Evolutionary conservation across 2,888 invertebrate species (phyloP).

Genomic region (Callyntrura sp.): DNA sequence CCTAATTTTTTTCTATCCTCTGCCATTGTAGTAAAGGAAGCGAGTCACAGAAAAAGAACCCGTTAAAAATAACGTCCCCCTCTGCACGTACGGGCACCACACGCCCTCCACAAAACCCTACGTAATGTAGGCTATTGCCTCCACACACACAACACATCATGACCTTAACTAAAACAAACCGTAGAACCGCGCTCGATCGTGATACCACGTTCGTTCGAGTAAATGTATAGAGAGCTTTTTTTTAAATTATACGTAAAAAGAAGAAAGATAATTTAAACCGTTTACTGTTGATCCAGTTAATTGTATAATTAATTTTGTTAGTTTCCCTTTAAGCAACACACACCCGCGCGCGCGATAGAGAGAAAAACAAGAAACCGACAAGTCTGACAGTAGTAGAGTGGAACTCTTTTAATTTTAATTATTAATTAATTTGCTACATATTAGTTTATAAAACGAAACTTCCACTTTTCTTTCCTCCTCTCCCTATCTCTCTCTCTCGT

Average conservation of each 20-base stretch:
- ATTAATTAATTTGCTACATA: slow-evolving; percentile 7
- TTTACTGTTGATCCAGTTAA: slow-evolving; percentile 44
- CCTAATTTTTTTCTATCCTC: too few species aligned
- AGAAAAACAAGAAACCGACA: slow-evolving; percentile 6
- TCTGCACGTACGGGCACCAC: too few species aligned
- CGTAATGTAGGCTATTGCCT: too few species aligned
- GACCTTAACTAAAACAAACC: slow-evolving; percentile 7
- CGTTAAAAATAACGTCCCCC: not conserved
- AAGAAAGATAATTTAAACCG: too few species aligned
- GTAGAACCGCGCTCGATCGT: too few species aligned
- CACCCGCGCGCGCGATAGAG: too few species aligned
- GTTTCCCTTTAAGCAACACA: too few species aligned
- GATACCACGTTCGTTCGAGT: too few species aligned
- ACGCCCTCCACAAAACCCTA: too few species aligned
- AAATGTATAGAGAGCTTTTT: not conserved
- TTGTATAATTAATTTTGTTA: not conserved
- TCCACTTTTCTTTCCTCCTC: too few species aligned
- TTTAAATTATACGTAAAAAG: not conserved
- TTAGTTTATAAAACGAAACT: not conserved
- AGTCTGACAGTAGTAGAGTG: slow-evolving; percentile 35
- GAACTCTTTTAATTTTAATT: slow-evolving; percentile 18
- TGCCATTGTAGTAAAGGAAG: not conserved
- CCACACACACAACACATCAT: slow-evolving; percentile 8
- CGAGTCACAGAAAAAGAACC: not conserved
- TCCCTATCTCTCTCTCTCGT: not conserved